phyloP scores from a whole-genome alignment of 1,140 invertebrate genomes.

The Leptinotarsa undecemlineata region DNA sequence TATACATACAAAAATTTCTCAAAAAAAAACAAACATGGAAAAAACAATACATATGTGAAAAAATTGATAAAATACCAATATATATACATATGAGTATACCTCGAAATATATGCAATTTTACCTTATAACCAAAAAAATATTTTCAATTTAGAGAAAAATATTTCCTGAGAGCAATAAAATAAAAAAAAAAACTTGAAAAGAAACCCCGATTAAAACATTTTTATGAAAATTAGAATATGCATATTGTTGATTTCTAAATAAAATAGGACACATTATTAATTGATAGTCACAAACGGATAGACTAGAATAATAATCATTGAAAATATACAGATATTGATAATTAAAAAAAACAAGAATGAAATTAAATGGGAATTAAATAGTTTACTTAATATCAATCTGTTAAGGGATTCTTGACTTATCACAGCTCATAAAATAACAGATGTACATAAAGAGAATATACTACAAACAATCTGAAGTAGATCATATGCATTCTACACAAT shows the following conservation, averaged over 20 bases:
- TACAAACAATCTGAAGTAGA: not conserved
- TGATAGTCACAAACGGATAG: slow-evolving; percentile 19
- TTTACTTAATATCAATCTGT: slow-evolving; percentile 24
- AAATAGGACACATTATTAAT: slow-evolving; percentile 12
- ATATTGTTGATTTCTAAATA: slow-evolving; percentile 6
- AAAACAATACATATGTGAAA: not conserved
- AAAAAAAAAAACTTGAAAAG: not conserved
- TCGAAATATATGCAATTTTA: not conserved
- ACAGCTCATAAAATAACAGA: slow-evolving; percentile 26
- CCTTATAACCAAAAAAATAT: not conserved
- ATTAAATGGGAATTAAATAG: slow-evolving; percentile 13
- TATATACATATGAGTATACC: not conserved
- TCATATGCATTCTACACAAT: not conserved
- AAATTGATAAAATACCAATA: not conserved
- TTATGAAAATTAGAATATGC: slow-evolving; percentile 2
- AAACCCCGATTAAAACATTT: slow-evolving; percentile 2
- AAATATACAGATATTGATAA: slow-evolving; percentile 24
- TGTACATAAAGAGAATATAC: slow-evolving; percentile 14
- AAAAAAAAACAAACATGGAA: not conserved
- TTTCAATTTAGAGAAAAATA: slow-evolving; percentile 1
- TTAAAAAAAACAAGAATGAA: slow-evolving; percentile 17
- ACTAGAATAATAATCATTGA: slow-evolving; percentile 28
- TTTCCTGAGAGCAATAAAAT: not conserved
- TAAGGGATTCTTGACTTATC: slow-evolving; percentile 19
- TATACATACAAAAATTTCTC: too few relatives aligned